These are phyloP conservation scores for Myotis brandtii DNA, from an alignment of 2,113 vertebrate species.

Conservation along the genomic window DNA sequence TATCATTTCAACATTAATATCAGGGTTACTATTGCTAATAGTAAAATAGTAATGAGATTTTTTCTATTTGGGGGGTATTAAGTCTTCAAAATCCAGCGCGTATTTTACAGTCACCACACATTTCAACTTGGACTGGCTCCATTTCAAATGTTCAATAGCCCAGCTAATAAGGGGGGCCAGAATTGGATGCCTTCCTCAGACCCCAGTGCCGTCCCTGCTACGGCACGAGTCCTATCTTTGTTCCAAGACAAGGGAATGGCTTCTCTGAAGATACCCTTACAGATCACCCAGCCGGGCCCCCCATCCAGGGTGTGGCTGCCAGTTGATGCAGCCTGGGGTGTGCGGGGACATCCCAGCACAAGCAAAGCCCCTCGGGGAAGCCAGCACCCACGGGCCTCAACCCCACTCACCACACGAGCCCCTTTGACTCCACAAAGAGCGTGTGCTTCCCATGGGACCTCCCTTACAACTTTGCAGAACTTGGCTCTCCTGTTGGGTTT, in stretches of 20 bases:
- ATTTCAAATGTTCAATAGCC: neutral
- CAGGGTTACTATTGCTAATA: neutral
- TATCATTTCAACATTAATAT: neutral
- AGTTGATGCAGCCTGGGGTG: too few relatives aligned
- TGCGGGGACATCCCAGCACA: neutral
- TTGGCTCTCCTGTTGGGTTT: neutral
- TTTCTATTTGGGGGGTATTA: neutral
- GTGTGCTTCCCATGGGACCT: neutral
- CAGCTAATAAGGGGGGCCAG: neutral
- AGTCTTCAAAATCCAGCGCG: neutral
- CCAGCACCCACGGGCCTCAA: neutral
- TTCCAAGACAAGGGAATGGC: neutral
- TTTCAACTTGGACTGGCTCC: neutral
- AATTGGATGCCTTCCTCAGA: neutral
- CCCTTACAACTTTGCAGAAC: neutral
- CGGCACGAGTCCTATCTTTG: neutral
- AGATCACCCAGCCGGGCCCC: neutral
- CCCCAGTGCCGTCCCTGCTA: neutral
- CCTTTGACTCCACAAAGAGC: neutral
- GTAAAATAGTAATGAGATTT: neutral
- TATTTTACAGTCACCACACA: neutral
- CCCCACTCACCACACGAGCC: neutral
- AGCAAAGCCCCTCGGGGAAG: neutral
- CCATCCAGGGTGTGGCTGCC: rapidly evolving
- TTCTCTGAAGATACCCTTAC: neutral